phyloP scores from a whole-genome alignment of 2,888 invertebrate species.

The Amiota minor region DNA sequence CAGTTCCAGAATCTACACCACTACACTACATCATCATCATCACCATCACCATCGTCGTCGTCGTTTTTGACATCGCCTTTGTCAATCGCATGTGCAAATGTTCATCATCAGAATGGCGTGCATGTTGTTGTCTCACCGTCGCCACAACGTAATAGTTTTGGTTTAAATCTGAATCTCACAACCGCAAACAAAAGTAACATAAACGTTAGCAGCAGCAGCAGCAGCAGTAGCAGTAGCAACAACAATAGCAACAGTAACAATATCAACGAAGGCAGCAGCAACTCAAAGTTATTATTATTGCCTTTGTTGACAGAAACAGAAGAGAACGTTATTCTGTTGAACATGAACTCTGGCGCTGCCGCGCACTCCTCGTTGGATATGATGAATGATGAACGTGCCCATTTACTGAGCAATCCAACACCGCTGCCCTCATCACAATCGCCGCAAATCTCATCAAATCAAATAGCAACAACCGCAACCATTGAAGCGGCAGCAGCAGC shows the following conservation, averaged over 20 bases:
- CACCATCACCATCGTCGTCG: conserved; percentile 48
- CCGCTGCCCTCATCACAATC: conserved; percentile 45
- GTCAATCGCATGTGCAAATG: neutral
- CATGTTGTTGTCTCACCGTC: neutral
- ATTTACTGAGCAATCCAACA: conserved; percentile 56
- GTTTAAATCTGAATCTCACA: conserved; percentile 42
- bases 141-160: conserved; percentile 19
- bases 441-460: conserved; percentile 42
- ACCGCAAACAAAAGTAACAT: conserved; percentile 17
- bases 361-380: neutral
- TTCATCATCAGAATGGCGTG: conserved; percentile 16
- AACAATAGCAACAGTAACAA: neutral
- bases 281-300: neutral
- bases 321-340: neutral
- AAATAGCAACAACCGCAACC: conserved; percentile 35
- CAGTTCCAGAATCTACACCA: neutral
- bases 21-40: conserved; percentile 49
- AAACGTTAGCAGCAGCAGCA: conserved; percentile 27
- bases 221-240: neutral
- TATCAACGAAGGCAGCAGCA: conserved; percentile 10
- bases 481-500: conserved; percentile 32
- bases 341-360: conserved; percentile 2
- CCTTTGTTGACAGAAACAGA: neutral
- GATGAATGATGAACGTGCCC: conserved; percentile 66
- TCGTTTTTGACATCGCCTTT: conserved; percentile 34